phyloP scores from a whole-genome alignment of 2,113 vertebrate genomes.

The Astur gentilis region DNA sequence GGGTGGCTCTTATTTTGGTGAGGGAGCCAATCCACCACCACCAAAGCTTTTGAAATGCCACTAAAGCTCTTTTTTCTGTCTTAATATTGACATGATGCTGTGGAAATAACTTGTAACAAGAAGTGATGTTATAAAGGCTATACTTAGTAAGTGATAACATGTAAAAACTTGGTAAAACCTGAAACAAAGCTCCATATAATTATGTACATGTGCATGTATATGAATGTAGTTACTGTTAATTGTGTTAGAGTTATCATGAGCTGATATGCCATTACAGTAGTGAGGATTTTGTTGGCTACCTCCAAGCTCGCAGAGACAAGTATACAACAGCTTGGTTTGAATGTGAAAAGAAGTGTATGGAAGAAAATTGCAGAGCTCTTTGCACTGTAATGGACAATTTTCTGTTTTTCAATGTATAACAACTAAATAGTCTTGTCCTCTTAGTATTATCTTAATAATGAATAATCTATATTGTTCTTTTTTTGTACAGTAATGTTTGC shows the following conservation, averaged over 20 bases:
- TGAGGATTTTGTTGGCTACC: background rate
- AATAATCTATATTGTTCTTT: background rate
- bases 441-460: background rate
- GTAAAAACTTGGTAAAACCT: background rate
- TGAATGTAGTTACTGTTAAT: background rate
- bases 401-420: background rate
- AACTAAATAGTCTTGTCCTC: background rate
- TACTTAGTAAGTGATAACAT: accelerated
- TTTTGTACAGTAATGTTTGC: background rate
- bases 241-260: background rate
- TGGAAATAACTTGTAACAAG: background rate
- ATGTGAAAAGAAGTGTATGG: background rate
- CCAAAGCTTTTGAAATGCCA: background rate
- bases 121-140: background rate
- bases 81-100: background rate
- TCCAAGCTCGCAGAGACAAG: background rate
- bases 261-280: background rate
- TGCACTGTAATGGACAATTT: background rate
- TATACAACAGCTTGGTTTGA: background rate
- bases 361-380: background rate
- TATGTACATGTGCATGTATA: background rate
- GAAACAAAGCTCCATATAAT: background rate
- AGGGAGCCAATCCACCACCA: background rate
- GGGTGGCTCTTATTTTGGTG: background rate
- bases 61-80: background rate